Evolutionary conservation across 1,140 invertebrate species (phyloP), one percentile per base, ranked within the genome.

Genomic region (Drosophila grimshawi): DNA sequence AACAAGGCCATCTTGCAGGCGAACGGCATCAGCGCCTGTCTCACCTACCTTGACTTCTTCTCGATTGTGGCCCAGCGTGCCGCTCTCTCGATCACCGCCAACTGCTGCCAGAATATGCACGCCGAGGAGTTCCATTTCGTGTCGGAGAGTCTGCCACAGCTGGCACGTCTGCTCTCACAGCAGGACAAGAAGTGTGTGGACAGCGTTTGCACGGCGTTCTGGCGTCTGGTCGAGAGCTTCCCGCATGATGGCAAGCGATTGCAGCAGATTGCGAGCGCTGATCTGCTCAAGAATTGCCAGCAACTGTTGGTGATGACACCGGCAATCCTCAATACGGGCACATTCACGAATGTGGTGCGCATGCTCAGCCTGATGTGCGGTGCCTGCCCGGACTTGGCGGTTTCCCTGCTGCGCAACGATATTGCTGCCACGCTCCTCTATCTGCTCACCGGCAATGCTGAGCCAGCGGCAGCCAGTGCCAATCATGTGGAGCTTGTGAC

Each of bases 111-210:
- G 91, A 99, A 98, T 93, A 94, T 99, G 76, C 97, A 96, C 51
- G 93, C 95, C 5, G 98, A 99, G 83, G 98, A 99, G 93, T 99
- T 99, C 93, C 96, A 97, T 81, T 96, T 98, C 72, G 96, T 99
- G 7, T 94, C 95, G 51, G 97, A 98, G 49, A 98, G 97, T 51
- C 93, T 99, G 49, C 95, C 97, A 3, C 93, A 98, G 51, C 93
- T 99, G 5, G 97, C 97, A 32, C 96, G 95, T 55, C 93, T 94
- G 85, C 93, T 99, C 1, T 97, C 96, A 2, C 97, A 98, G 93
- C 97, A 98, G 92, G 99, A 99, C 93, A 99, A 99, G 92, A 99
- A 99, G 86, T 98, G 98, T 76, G 97, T 99, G 10, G 99, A 99
- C 91, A 98, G 97, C 91, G 97, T 99, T 4, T 99, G 98, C 86